These are phyloP conservation scores for Chloroceryle inda DNA, from an alignment of 2,797 vertebrate species.

Conservation along the genomic window DNA sequence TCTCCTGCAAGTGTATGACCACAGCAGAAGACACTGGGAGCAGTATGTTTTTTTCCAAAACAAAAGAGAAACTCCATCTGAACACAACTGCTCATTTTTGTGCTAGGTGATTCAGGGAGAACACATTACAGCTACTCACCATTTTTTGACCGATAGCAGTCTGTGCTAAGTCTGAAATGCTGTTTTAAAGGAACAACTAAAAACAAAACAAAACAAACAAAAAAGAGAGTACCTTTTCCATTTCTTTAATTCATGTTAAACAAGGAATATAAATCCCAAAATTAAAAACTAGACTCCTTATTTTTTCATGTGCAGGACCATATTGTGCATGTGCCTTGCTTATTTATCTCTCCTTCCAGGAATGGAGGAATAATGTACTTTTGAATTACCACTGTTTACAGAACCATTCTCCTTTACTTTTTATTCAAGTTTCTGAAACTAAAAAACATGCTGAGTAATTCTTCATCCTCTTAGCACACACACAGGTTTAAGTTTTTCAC, in stretches of 20 bases:
- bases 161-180: not conserved
- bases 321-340: not conserved
- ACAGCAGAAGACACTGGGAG: not conserved
- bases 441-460: not conserved
- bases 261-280: not conserved
- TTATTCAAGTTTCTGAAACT: not conserved
- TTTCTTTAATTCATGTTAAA: not conserved
- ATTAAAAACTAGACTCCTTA: not conserved
- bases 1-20: not conserved
- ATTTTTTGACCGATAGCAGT: not conserved
- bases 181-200: not conserved
- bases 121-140: not conserved
- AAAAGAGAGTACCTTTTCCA: not conserved
- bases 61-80: not conserved
- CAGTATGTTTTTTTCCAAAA: not conserved
- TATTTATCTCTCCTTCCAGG: not conserved
- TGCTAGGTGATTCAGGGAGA: not conserved
- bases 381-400: not conserved
- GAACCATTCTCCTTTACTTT: not conserved
- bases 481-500: not conserved
- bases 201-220: too few relatives aligned
- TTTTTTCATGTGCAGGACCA: not conserved
- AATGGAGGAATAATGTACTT: not conserved
- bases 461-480: not conserved
- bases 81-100: not conserved